Evolutionary conservation across 2,888 invertebrate genomes (phyloP).

Genomic region (Scaptomyza polygonia): DNA sequence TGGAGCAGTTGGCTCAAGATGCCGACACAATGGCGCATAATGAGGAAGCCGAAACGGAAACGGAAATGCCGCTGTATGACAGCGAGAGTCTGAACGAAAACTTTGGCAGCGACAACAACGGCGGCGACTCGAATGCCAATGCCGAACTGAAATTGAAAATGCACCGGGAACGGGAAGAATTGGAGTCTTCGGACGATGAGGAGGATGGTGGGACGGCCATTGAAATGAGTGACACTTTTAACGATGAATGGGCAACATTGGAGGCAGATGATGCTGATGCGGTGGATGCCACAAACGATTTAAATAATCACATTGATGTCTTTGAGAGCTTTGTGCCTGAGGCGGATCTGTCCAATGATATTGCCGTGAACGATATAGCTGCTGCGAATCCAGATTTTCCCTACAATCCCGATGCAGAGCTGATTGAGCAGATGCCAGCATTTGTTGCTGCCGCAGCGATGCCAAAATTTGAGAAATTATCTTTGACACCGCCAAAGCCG

Average conservation of each 20-base stretch:
- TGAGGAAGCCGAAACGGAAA: conserved; percentile 75
- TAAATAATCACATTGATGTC: conserved; percentile 81
- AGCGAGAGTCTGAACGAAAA: conserved; percentile 66
- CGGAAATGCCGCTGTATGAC: conserved; percentile 70
- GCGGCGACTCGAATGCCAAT: conserved; percentile 10
- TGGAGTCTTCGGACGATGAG: conserved; percentile 80
- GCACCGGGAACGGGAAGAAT: conserved; percentile 74
- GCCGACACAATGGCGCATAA: conserved; percentile 70
- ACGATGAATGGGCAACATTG: conserved; percentile 79
- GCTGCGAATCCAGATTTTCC: conserved; percentile 80
- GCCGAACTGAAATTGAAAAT: background rate
- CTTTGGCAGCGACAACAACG: conserved; percentile 26
- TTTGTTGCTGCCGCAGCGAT: conserved; percentile 24
- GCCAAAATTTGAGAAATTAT: conserved; percentile 78
- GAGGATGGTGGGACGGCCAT: conserved; percentile 52
- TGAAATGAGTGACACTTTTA: conserved; percentile 76
- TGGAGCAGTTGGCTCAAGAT: conserved; percentile 47
- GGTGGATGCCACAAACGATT: conserved; percentile 70
- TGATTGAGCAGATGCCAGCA: conserved; percentile 65
- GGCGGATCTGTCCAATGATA: conserved; percentile 84
- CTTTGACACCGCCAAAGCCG: conserved; percentile 46
- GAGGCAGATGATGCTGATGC: conserved; percentile 40
- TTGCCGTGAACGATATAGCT: conserved; percentile 83
- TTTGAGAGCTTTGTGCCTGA: conserved; percentile 76
- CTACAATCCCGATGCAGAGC: conserved; percentile 83